phyloP scores from a whole-genome alignment of 2,797 vertebrate species.

The Ficedula albicollis region DNA sequence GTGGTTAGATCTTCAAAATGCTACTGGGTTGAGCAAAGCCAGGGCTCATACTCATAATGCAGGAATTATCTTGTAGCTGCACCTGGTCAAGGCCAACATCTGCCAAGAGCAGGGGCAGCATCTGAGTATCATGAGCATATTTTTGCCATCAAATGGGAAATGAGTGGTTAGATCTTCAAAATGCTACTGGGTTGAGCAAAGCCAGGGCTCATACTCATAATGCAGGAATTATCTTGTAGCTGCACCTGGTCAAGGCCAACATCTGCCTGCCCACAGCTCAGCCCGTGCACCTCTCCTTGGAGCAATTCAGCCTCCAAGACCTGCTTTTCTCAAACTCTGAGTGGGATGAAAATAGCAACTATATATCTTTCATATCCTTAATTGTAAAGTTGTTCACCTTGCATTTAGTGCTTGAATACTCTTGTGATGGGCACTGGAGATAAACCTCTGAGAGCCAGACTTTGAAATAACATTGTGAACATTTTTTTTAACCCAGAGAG shows the following conservation, averaged over 20 bases:
- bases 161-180: background rate
- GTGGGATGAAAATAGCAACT: constrained; percentile 35
- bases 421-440: constrained; percentile 35
- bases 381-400: constrained; percentile 55
- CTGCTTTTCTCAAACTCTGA: constrained; percentile 24
- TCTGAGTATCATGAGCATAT: background rate
- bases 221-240: background rate
- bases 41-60: too few species aligned
- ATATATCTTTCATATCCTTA: constrained; percentile 56
- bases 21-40: too few species aligned
- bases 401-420: constrained; percentile 29
- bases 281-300: background rate
- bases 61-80: too few species aligned
- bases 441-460: constrained; percentile 51
- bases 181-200: background rate
- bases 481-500: constrained; percentile 16
- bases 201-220: background rate
- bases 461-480: constrained; percentile 31
- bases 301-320: constrained; percentile 21
- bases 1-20: too few species aligned
- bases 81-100: too few species aligned
- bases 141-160: background rate
- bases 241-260: background rate
- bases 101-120: background rate
- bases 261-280: background rate